Evolutionary conservation across 2,888 invertebrate genomes (phyloP).

Genomic region (Cephus rjabovi): DNA sequence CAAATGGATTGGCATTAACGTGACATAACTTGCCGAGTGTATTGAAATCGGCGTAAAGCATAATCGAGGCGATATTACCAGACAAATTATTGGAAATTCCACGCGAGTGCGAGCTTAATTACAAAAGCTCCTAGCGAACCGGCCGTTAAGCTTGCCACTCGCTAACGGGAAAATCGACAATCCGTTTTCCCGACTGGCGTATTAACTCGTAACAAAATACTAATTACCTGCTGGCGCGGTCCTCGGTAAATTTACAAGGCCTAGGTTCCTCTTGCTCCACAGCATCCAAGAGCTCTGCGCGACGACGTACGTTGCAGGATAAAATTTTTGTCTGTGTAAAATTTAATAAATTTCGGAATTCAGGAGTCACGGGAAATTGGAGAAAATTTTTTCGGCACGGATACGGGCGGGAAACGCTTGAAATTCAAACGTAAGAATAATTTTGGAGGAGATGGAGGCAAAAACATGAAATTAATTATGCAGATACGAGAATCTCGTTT

Average conservation of each 20-base stretch:
- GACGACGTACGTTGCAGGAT: neutral
- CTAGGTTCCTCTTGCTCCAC: neutral
- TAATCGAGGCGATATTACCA: neutral
- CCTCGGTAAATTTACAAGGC: neutral
- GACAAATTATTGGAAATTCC: neutral
- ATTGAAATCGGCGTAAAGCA: neutral
- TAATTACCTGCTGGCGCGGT: neutral
- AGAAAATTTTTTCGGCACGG: neutral
- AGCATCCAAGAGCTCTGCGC: neutral
- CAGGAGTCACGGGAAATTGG: neutral
- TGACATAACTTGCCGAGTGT: neutral
- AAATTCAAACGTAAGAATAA: neutral
- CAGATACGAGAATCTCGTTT: neutral
- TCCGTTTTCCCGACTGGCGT: neutral
- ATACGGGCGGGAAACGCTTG: neutral
- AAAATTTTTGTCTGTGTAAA: neutral
- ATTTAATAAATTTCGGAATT: neutral
- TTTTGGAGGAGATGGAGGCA: neutral
- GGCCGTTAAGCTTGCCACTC: neutral
- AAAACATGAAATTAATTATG: neutral
- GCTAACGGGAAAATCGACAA: neutral
- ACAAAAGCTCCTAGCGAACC: neutral
- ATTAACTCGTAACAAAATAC: neutral
- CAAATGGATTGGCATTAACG: neutral
- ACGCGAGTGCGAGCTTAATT: neutral